Evolutionary conservation across 2,797 vertebrate species (phyloP).

Genomic region (Aphelocoma californica): DNA sequence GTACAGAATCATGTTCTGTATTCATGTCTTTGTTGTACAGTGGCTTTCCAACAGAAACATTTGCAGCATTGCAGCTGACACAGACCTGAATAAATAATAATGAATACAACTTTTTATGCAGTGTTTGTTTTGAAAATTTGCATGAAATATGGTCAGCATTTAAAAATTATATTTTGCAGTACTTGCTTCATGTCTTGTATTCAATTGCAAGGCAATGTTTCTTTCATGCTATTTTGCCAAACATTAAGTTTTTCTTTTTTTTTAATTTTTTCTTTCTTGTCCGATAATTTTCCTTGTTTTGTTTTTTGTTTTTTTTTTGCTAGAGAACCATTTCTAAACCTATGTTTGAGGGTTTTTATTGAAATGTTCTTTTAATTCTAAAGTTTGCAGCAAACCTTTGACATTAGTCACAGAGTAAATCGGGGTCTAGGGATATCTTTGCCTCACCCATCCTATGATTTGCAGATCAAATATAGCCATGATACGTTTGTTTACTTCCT

Average conservation of each 20-base stretch:
- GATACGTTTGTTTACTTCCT: not conserved
- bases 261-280: not conserved
- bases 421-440: not conserved
- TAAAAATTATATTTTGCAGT: not conserved
- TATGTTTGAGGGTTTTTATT: not conserved
- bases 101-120: not conserved
- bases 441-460: not conserved
- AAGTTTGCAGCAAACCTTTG: not conserved
- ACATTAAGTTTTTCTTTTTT: not conserved
- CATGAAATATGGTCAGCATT: not conserved
- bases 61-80: conserved; percentile 2
- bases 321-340: not conserved
- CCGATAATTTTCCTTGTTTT: not conserved
- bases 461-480: not conserved
- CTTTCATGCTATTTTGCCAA: not conserved
- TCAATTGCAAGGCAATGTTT: not conserved
- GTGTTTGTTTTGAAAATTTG: conserved; percentile 20
- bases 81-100: conserved; percentile 2
- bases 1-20: not conserved
- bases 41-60: not conserved
- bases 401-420: not conserved
- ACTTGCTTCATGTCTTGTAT: not conserved
- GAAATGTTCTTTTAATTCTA: not conserved
- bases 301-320: not conserved
- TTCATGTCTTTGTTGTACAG: not conserved